Conservation (phyloP, 2,888 invertebrate genomes). For the Heliconius sara region DNA sequence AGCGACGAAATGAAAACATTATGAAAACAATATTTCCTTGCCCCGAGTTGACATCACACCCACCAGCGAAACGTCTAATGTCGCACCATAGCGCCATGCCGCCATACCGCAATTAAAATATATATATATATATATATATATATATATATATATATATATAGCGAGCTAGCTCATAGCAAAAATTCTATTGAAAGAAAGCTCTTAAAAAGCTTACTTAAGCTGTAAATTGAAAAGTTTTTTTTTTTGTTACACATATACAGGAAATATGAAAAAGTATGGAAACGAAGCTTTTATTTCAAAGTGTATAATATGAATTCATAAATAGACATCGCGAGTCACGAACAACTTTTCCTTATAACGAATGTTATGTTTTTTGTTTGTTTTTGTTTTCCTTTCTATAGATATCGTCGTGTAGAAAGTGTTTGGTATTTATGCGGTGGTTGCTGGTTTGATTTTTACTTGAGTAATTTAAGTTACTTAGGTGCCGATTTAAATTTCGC, state of each 20-base stretch:
- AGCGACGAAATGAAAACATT: too few relatives aligned
- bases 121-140: too few relatives aligned
- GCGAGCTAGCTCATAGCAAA: too few relatives aligned
- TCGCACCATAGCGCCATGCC: too few relatives aligned
- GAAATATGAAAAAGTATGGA: slow-evolving; percentile 14
- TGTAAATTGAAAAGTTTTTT: background rate
- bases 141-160: too few relatives aligned
- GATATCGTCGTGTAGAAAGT: background rate
- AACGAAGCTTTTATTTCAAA: background rate
- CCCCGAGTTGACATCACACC: too few relatives aligned
- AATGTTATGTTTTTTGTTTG: background rate
- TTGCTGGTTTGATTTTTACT: too few relatives aligned
- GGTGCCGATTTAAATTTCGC: too few relatives aligned
- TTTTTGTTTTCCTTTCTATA: background rate
- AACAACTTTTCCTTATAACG: background rate
- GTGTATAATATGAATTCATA: slow-evolving; percentile 8
- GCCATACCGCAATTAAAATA: too few relatives aligned
- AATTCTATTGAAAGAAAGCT: background rate
- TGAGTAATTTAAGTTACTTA: too few relatives aligned
- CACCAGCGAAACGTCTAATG: too few relatives aligned
- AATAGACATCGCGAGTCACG: background rate
- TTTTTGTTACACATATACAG: background rate
- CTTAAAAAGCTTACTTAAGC: background rate
- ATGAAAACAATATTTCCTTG: too few relatives aligned
- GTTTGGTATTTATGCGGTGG: background rate